Evolutionary conservation across 2,797 vertebrate species (phyloP), one percentile per base, ranked within the genome.

Genomic region (Phalloptychus januarius): DNA sequence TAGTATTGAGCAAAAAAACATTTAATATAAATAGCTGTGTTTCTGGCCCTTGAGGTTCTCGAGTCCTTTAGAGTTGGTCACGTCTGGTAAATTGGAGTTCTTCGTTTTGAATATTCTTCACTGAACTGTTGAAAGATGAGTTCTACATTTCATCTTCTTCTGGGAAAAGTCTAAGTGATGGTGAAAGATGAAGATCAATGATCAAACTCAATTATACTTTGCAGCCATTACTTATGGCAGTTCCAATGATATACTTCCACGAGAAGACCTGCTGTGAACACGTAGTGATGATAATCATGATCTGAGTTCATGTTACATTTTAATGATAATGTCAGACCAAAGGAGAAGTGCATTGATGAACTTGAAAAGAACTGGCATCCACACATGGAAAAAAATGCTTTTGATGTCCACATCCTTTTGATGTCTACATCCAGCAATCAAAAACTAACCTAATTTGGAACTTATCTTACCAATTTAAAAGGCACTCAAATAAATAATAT

Each of bases 161-260:
- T 73, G 48, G 75, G 77, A 28, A 48, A 84, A 84, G 77, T 78
- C 78, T 87, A 88, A 89, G 40, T 85, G 75, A 84, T 44, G 63
- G 58, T 77, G 44, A 73, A 83, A 86, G 76, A 87, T 78, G 67
- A 88, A 88, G 83, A 89, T 90, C 72, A 90, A 82, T 74, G 71
- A 85, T 89, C 79, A 91, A 87, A 90, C 82, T 84, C 79, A 89
- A 87, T 90, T 78, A 88, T 75, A 83, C 67, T 76, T 74, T 79
- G 76, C 56, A 79, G 67, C 72, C 83, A 83, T 87, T 81, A 80
- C 80, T 82, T 75, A 72, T 79, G 76, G 63, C 78, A 80, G 54
- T 71, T 54, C 69, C 74, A 28, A n/a, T 84, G 67, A 88, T 88
- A 71, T 81, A 87, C 83, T 88, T 80, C 72, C 40, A 71, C n/a